Evolutionary conservation across 2,888 invertebrate genomes (phyloP).

Genomic region (Penaeus monodon): DNA sequence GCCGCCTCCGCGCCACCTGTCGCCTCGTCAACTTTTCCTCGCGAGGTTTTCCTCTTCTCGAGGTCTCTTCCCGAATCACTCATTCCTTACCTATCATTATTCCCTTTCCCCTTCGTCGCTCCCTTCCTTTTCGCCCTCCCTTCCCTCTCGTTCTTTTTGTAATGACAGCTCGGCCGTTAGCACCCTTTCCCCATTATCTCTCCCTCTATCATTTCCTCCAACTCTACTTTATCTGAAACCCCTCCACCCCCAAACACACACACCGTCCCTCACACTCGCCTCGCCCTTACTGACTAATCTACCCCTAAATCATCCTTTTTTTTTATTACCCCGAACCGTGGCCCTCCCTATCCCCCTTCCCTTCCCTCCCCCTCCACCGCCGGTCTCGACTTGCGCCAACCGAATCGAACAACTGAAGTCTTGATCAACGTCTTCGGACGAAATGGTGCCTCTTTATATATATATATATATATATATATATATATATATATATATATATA

Average conservation of each 20-base stretch:
- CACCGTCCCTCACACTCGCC: neutral
- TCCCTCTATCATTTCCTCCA: neutral
- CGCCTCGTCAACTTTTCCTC: neutral
- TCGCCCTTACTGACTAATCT: neutral
- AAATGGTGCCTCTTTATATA: too few relatives aligned
- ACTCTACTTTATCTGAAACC: neutral
- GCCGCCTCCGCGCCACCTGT: neutral
- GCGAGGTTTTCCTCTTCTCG: too few relatives aligned
- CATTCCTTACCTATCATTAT: too few relatives aligned
- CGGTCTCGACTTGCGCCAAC: too few relatives aligned
- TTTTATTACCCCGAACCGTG: neutral
- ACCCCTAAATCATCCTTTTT: neutral
- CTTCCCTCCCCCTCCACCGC: neutral
- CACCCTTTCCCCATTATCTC: neutral
- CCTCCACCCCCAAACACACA: neutral
- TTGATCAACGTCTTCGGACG: too few relatives aligned
- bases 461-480: too few relatives aligned
- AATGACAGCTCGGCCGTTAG: neutral
- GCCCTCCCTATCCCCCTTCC: neutral
- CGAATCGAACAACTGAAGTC: too few relatives aligned
- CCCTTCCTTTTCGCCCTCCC: conserved; percentile 2
- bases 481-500: too few relatives aligned
- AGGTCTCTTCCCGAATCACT: too few relatives aligned
- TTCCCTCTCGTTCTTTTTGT: neutral
- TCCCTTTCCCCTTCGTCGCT: neutral